Conservation (phyloP, 2,797 vertebrate species). For the Picus viridis region DNA sequence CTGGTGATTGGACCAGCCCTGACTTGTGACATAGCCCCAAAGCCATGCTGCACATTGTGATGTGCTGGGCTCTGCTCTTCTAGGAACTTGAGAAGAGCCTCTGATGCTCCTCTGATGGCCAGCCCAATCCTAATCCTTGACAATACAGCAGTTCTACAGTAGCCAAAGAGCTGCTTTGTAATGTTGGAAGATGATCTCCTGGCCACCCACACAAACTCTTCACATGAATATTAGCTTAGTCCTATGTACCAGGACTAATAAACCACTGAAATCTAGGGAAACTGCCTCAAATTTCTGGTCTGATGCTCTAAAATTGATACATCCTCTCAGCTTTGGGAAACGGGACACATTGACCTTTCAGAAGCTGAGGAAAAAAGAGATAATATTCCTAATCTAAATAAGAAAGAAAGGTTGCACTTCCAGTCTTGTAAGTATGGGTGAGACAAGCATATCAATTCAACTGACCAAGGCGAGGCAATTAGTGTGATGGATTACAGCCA, state of each 20-base stretch:
- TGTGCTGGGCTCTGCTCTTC: too few relatives aligned
- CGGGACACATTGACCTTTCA: not conserved
- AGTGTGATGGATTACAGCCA: constrained; percentile 23
- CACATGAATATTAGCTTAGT: not conserved
- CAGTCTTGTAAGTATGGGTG: not conserved
- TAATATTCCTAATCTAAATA: not conserved
- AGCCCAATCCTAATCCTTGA: too few relatives aligned
- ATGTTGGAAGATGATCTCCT: accelerated
- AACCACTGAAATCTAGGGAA: not conserved
- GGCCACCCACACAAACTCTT: not conserved
- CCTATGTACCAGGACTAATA: not conserved
- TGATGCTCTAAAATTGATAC: not conserved
- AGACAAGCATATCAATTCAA: constrained; percentile 1
- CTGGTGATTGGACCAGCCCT: too few relatives aligned
- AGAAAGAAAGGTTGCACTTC: not conserved
- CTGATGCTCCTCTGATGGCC: too few relatives aligned
- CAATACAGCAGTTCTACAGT: not conserved
- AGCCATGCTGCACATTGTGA: too few relatives aligned
- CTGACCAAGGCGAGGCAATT: constrained; percentile 9
- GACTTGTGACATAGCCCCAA: too few relatives aligned
- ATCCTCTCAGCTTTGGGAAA: not conserved
- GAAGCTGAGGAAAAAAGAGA: not conserved
- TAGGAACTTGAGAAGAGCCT: too few relatives aligned
- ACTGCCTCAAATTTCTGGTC: not conserved
- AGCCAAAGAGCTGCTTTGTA: not conserved